Evolutionary conservation across 2,888 invertebrate genomes (phyloP), one percentile per base, ranked within the genome.

Genomic region (Drosophila basisetae): DNA sequence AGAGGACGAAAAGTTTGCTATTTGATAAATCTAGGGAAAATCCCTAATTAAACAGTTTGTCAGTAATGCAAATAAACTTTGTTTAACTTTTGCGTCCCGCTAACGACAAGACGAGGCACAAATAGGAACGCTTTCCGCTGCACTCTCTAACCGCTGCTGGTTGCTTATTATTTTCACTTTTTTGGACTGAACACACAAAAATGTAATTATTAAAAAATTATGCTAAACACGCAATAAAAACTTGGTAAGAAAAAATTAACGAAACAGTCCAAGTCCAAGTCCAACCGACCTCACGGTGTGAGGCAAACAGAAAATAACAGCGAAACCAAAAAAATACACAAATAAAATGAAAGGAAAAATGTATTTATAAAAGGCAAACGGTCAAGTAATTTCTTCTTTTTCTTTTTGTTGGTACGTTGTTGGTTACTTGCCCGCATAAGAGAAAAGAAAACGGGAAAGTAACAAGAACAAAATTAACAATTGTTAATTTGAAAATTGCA

Each of bases 401-500:
- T 72, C 0, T 61, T 52, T 59, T 30, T 39, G 41, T 31, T 31
- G 30, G 22, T 25, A 1, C 31, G 6, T 31, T 49, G 30, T 37
- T 22, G 22, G 37, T 73, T 74, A 58, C 35, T 73, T 72, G 70
- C 73, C 68, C 64, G 84, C 67, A 71, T 72, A 67, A 72, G 69
- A 72, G 61, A 18, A 76, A 78, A 68, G 69, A 77, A 66, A 76
- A 67, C 11, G 43, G 55, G 59, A 71, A 67, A 47, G 63, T 58
- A 54, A 65, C 60, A 68, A 71, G 53, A 77, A 76, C 68, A 90
- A 91, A 90, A 80, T 90, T 91, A 91, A 87, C 87, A 87, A 91
- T 91, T 90, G 90, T 90, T 91, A 91, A 90, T 91, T 90, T 91
- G 86, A 91, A 90, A 88, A 91, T 90, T 90, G 86, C 81, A 91